phyloP scores from a whole-genome alignment of 2,113 vertebrate genomes.

The Greenwoodochromis staneri region DNA sequence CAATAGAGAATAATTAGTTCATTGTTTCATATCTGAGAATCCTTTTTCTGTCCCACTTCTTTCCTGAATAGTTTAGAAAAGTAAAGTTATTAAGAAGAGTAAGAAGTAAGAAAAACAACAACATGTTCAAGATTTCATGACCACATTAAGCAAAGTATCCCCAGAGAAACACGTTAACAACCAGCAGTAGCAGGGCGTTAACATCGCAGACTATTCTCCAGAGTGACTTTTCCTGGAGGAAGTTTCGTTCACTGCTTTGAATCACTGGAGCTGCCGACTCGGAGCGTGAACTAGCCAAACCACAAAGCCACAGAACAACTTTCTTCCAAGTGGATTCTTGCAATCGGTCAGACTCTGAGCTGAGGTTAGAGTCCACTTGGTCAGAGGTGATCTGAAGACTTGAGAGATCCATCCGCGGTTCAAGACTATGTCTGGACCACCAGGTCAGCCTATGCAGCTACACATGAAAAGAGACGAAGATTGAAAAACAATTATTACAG shows the following conservation, averaged over 20 bases:
- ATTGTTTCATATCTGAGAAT: neutral
- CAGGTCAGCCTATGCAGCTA: slow-evolving; percentile 82
- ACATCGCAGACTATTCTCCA: slow-evolving; percentile 80
- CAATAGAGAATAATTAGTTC: neutral
- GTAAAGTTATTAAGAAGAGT: neutral
- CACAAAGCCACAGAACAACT: slow-evolving; percentile 77
- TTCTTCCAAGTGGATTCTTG: slow-evolving; percentile 60
- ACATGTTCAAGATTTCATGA: neutral
- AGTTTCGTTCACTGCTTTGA: slow-evolving; percentile 69
- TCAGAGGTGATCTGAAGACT: neutral
- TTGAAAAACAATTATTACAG: neutral
- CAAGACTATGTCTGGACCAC: slow-evolving; percentile 80
- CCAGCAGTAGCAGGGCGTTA: slow-evolving; percentile 80
- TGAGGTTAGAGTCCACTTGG: neutral
- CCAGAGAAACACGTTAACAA: slow-evolving; percentile 85
- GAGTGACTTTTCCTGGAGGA: slow-evolving; percentile 74
- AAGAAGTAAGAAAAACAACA: neutral
- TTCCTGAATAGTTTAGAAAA: neutral
- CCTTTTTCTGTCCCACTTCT: neutral
- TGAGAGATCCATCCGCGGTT: slow-evolving; percentile 37
- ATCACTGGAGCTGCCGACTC: neutral
- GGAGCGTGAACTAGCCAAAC: slow-evolving; percentile 45
- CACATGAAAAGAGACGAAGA: neutral
- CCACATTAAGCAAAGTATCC: slow-evolving; percentile 76
- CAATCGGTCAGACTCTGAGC: neutral